These are phyloP conservation scores for Drosophila kuntzei DNA, from an alignment of 2,888 invertebrate genomes.

Conservation along the genomic window DNA sequence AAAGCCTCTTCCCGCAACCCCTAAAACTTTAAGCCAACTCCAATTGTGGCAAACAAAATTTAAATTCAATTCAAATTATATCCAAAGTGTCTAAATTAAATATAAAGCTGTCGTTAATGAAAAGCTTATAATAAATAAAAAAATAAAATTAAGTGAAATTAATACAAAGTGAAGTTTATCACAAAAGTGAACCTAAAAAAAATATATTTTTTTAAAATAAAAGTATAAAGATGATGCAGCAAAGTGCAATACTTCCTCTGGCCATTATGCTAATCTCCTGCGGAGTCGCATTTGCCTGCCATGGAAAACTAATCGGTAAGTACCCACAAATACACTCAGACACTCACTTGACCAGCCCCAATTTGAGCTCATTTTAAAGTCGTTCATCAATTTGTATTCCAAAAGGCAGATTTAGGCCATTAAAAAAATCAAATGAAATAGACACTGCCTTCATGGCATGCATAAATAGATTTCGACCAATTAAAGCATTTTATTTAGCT, in stretches of 20 bases:
- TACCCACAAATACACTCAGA: slow-evolving; percentile 16
- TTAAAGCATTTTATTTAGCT: slow-evolving; percentile 21
- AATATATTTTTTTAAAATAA: slow-evolving; percentile 5
- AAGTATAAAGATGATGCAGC: slow-evolving; percentile 65
- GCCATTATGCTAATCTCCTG: slow-evolving; percentile 74
- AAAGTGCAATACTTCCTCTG: slow-evolving; percentile 60
- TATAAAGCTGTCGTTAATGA: slow-evolving; percentile 72
- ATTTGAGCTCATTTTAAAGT: slow-evolving; percentile 11
- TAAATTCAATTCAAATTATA: slow-evolving; percentile 29
- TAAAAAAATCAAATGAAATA: slow-evolving; percentile 25
- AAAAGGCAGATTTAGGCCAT: slow-evolving; percentile 42
- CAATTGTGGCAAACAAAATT: slow-evolving; percentile 61
- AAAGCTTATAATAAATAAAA: slow-evolving; percentile 61
- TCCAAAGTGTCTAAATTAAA: slow-evolving; percentile 56
- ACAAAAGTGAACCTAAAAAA: slow-evolving; percentile 28
- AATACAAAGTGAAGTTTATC: slow-evolving; percentile 32
- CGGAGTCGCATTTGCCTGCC: slow-evolving; percentile 80
- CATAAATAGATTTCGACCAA: slow-evolving; percentile 38
- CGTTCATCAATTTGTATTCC: slow-evolving; percentile 57
- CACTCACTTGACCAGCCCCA: slow-evolving; percentile 35
- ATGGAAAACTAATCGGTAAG: slow-evolving; percentile 83
- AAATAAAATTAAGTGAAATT: slow-evolving; percentile 34
- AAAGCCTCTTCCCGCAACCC: slow-evolving; percentile 24
- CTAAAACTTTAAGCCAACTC: slow-evolving; percentile 23
- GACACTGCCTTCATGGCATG: slow-evolving; percentile 39